These are phyloP conservation scores for Morelia viridis DNA, from an alignment of 2,797 vertebrate genomes.

Conservation along the genomic window DNA sequence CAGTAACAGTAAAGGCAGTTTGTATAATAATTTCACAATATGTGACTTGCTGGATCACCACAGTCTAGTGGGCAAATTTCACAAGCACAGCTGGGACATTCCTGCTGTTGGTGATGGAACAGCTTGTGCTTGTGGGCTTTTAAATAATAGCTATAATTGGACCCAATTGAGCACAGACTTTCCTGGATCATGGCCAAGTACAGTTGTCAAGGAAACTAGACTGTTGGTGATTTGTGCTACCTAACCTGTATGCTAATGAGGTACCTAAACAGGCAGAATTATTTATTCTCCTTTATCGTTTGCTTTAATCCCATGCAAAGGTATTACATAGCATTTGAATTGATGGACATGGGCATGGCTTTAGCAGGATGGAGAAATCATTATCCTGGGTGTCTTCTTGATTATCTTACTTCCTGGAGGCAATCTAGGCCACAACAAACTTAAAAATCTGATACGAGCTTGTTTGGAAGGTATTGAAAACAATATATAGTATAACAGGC, in stretches of 20 bases:
- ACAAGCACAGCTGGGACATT: background rate
- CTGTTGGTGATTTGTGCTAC: background rate
- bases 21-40: background rate
- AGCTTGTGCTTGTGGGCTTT: background rate
- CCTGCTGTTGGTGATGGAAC: conserved; percentile 6
- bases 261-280: background rate
- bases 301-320: background rate
- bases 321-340: background rate
- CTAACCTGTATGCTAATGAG: background rate
- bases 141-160: conserved; percentile 26
- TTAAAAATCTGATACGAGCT: background rate
- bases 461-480: background rate
- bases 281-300: background rate
- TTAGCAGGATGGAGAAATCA: background rate
- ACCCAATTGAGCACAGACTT: conserved; percentile 32
- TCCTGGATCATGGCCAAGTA: conserved; percentile 23
- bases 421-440: background rate
- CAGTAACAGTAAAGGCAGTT: background rate
- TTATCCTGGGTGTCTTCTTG: background rate
- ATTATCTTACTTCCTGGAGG: background rate
- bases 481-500: background rate
- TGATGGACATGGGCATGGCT: background rate
- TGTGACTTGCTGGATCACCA: conserved; percentile 3
- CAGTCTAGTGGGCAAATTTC: conserved; percentile 2
- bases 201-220: conserved; percentile 14